phyloP scores from a whole-genome alignment of 64 coral and sea anemone species.

The Dendrophyllia cribrosa region DNA sequence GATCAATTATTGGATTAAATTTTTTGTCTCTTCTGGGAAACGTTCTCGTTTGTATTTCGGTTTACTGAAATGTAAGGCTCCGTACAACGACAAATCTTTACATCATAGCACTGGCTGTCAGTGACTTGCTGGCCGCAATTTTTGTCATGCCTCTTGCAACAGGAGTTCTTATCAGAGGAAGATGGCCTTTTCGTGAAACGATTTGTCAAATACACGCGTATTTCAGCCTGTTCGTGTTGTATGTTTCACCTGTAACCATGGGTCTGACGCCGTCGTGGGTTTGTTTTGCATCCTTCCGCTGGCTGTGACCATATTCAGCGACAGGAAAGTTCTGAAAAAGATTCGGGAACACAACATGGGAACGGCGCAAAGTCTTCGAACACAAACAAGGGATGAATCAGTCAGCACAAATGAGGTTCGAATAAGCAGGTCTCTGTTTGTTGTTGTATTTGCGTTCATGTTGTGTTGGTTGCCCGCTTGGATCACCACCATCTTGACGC shows the following conservation, averaged over 20 bases:
- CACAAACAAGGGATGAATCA: neutral
- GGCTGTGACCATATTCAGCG: slow-evolving; percentile 5
- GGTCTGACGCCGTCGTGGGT: neutral
- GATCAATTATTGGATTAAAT: neutral
- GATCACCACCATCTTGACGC: neutral
- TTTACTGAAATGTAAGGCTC: neutral
- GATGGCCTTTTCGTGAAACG: neutral
- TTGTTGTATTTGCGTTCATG: slow-evolving; percentile 1
- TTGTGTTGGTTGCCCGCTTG: neutral
- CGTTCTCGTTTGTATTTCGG: neutral
- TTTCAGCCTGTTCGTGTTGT: neutral
- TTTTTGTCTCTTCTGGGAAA: neutral
- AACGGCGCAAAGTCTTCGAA: neutral
- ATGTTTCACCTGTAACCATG: neutral
- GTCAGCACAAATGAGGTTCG: neutral
- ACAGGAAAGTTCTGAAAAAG: neutral
- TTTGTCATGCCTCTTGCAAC: neutral
- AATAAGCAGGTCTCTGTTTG: neutral
- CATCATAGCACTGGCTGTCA: neutral
- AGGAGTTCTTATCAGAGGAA: neutral
- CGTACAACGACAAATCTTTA: neutral
- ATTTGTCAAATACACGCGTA: neutral
- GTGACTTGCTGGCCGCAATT: neutral
- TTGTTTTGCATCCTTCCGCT: neutral
- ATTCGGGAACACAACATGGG: slow-evolving; percentile 6